phyloP scores from a whole-genome alignment of 2,113 vertebrate genomes.

The Rhodinocichla rosea region DNA sequence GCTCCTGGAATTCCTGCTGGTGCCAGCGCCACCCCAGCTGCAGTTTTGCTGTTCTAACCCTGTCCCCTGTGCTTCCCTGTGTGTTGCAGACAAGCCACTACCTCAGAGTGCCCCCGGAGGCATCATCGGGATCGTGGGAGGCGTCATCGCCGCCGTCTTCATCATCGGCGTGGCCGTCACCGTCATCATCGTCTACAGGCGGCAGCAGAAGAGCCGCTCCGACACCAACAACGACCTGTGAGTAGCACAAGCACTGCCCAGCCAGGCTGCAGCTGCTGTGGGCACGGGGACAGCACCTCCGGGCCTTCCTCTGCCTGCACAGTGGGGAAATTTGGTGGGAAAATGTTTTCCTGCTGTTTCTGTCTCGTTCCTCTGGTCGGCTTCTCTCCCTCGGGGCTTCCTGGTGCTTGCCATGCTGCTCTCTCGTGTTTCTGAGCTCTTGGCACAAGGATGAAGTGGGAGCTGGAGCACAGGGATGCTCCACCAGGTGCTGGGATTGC shows the following conservation, averaged over 20 bases:
- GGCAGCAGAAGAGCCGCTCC: slow-evolving; percentile 78
- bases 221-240: slow-evolving; percentile 80
- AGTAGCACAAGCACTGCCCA: slow-evolving; percentile 46
- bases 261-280: rapidly evolving
- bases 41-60: background rate
- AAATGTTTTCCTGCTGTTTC: background rate
- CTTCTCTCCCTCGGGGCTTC: background rate
- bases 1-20: background rate
- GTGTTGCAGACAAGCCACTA: slow-evolving; percentile 85
- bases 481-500: background rate
- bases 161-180: slow-evolving; percentile 78
- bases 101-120: slow-evolving; percentile 79
- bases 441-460: rapidly evolving
- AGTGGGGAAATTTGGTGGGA: rapidly evolving
- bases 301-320: background rate
- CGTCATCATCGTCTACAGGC: slow-evolving; percentile 79
- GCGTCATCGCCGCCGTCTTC: slow-evolving; percentile 76
- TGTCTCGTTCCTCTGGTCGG: background rate
- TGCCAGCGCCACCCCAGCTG: rapidly evolving
- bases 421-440: background rate
- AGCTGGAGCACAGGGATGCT: background rate
- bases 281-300: background rate
- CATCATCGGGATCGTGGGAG: slow-evolving; percentile 82
- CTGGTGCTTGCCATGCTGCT: background rate
- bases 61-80: background rate